Percentiles rank a stretch among this genome's conserved stretches.
Evolutionary conservation across 92 coral and sea anemone genomes (phyloP).

Genomic region (Muricea muricata): DNA sequence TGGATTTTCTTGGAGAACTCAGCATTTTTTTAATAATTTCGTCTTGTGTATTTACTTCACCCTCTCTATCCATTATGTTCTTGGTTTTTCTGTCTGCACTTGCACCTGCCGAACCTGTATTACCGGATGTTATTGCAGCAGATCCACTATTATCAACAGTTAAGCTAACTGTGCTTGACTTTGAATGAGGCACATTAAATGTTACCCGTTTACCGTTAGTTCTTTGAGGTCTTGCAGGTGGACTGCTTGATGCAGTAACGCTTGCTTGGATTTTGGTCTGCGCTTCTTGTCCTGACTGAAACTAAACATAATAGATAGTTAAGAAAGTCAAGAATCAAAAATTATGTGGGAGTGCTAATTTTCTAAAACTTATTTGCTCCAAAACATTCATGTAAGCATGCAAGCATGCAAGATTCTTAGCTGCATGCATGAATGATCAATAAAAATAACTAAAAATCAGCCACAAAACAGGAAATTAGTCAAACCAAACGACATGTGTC

Average conservation of each 20-base stretch:
- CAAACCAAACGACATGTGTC: too few relatives aligned
- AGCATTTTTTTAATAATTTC: neutral
- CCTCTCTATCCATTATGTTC: neutral
- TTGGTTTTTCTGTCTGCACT: neutral
- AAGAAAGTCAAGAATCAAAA: too few relatives aligned
- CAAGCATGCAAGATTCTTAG: too few relatives aligned
- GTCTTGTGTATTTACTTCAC: neutral
- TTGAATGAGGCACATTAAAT: conserved; percentile 1
- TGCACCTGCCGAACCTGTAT: neutral
- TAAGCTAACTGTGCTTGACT: neutral
- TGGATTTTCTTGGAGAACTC: conserved; percentile 20
- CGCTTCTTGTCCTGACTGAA: neutral
- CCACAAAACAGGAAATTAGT: too few relatives aligned
- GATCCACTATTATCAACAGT: neutral
- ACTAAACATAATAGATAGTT: neutral
- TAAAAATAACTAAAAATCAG: too few relatives aligned
- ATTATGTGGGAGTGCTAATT: too few relatives aligned
- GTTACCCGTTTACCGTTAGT: neutral
- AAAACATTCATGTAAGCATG: too few relatives aligned
- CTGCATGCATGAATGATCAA: too few relatives aligned
- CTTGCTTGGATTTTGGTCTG: neutral
- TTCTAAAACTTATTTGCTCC: too few relatives aligned
- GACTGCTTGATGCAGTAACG: neutral
- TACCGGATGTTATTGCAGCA: neutral
- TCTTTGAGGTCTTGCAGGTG: neutral